Evolutionary conservation across 2,888 invertebrate species (phyloP).

Genomic region (Chironomus tentans): DNA sequence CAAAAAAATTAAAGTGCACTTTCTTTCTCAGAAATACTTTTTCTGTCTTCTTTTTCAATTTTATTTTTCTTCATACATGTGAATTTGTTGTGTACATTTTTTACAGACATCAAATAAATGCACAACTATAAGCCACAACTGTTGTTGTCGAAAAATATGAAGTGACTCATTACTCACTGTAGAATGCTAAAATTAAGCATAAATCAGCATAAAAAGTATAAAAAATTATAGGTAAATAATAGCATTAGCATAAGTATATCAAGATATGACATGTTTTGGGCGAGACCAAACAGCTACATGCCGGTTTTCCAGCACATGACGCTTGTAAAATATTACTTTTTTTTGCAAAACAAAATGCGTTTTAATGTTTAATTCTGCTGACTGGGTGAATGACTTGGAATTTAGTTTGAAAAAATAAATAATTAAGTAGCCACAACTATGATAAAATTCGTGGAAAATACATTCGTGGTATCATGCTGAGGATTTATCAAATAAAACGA

Average conservation of each 20-base stretch:
- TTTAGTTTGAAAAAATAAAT: no score
- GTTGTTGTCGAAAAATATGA: background rate
- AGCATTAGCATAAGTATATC: conserved; percentile 24
- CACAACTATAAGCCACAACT: background rate
- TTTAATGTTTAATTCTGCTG: background rate
- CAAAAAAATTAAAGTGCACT: conserved; percentile 23
- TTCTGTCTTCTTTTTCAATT: background rate
- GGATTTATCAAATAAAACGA: no score
- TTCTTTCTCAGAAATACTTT: conserved; percentile 19
- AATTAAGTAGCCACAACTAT: no score
- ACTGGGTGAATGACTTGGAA: no score
- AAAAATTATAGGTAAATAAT: conserved; percentile 12
- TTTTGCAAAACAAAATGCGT: background rate
- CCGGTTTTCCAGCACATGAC: background rate
- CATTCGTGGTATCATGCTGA: no score
- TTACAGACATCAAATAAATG: background rate
- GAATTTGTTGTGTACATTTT: background rate
- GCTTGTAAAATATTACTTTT: background rate
- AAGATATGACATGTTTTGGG: conserved; percentile 2
- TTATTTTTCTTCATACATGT: background rate
- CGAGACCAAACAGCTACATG: background rate
- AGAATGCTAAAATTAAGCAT: conserved; percentile 1
- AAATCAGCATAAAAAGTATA: conserved; percentile 22
- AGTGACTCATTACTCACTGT: conserved; percentile 17
- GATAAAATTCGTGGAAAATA: no score